Percentiles rank a stretch among this genome's conserved stretches.
phyloP scores from a whole-genome alignment of 1,140 invertebrate species.

The Diabrotica virgifera region DNA sequence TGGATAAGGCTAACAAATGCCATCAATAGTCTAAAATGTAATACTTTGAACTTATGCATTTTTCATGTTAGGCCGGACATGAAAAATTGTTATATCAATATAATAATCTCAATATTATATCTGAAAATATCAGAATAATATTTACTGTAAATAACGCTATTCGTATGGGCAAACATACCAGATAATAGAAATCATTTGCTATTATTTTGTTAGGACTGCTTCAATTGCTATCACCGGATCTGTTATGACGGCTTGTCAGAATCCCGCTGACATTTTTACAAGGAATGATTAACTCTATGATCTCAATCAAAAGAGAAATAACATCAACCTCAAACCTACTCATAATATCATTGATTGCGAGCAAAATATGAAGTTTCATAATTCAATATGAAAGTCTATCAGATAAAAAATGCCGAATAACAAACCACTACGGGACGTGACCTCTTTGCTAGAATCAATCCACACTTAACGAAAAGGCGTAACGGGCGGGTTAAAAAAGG shows the following conservation, averaged over 20 bases:
- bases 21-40: too few relatives aligned
- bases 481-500: neutral
- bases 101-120: too few relatives aligned
- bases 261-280: constrained; percentile 2
- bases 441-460: neutral
- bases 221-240: neutral
- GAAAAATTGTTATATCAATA: too few relatives aligned
- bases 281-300: neutral
- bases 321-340: neutral
- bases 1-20: too few relatives aligned
- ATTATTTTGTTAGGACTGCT: too few relatives aligned
- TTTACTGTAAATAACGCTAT: too few relatives aligned
- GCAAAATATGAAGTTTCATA: neutral
- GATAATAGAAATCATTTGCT: too few relatives aligned
- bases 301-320: constrained; percentile 1
- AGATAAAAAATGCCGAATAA: constrained; percentile 3
- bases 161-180: too few relatives aligned
- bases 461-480: neutral
- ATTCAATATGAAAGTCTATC: constrained; percentile 3
- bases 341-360: constrained; percentile 2
- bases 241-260: constrained; percentile 1
- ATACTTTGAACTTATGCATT: too few relatives aligned
- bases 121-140: too few relatives aligned
- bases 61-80: too few relatives aligned
- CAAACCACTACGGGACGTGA: neutral